Percentiles rank a stretch among this genome's conserved stretches.
phyloP scores from a whole-genome alignment of 2,888 invertebrate genomes.

The Dasysyrphus tricinctus region DNA sequence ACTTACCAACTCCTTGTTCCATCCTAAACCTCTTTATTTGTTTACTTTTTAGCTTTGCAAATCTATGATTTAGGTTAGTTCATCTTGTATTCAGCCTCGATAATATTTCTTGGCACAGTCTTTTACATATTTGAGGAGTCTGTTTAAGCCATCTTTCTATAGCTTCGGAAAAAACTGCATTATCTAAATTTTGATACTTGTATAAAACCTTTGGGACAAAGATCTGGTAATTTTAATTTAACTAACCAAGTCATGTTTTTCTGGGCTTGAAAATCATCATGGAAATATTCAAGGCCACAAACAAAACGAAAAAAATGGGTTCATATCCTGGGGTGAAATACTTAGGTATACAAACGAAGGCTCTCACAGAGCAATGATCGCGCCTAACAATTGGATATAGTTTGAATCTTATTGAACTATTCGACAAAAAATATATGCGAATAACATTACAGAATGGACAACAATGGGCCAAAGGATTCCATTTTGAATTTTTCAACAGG shows the following conservation, averaged over 20 bases:
- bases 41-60: too few species aligned
- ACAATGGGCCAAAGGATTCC: constrained; percentile 49
- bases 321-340: background rate
- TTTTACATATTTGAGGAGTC: too few species aligned
- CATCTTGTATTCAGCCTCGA: too few species aligned
- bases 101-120: too few species aligned
- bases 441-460: constrained; percentile 53
- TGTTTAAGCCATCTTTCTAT: too few species aligned
- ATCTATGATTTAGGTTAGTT: too few species aligned
- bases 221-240: background rate
- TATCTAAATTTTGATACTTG: too few species aligned
- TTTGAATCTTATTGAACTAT: constrained; percentile 3
- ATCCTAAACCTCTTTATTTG: too few species aligned
- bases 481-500: constrained; percentile 67
- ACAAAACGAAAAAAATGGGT: background rate
- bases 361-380: background rate
- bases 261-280: background rate
- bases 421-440: background rate
- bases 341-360: background rate
- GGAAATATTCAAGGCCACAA: background rate
- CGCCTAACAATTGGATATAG: background rate
- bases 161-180: too few species aligned
- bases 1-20: too few species aligned
- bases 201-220: background rate
- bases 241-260: background rate